Base-by-base conservation (phyloP, 2,888 invertebrate species). In the Muschampia plurimacula region DNA sequence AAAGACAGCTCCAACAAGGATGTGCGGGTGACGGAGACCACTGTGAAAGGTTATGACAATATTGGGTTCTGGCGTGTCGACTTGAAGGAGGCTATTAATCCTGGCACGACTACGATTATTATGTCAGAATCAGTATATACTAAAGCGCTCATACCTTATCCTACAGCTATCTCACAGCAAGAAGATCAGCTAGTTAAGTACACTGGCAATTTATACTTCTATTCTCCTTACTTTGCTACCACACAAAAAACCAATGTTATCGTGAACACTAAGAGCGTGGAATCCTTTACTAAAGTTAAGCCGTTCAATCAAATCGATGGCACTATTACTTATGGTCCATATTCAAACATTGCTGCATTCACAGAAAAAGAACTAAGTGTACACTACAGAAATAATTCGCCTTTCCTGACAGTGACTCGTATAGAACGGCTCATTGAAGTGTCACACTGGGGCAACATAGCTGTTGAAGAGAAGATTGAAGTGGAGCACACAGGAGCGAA, bases 361-460 rank as follows among this genome's bases (percentile, higher is more conserved):
- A 89, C 94, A 22, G 88, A 93, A 77, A 96, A 97, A 78, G 96
- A 96, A 78, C 87, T 99, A 79, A 93, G 93, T 57, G 94, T 99
- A 49, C 99, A 99, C 89, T 99, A 97, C 86, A 99, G 99, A 90
- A 99, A 99, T 89, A 99, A 99, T 87, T 96, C 97, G 57, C 99
- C 99, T 44, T 99, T 99, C 91, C 92, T 99, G 78, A 98, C 98
- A n/a, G 98, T 99, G 0, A 97, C 97, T 0, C 95, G 96, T 63
- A 89, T 99, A 79, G 97, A 98, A 80, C 96, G 99, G 66, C 93
- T 96, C 0, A 97, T 99, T 81, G 99, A 99, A 92, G 96, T 99
- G 2, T 99, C 99, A 0, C 99, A 99, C 88, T 99, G 99, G 99
- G 99, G 99, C 9, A 99, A 99, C 84, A 98, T 99, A 82, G 99